Conservation (phyloP, 2,888 invertebrate genomes). For the Apotomis turbidana region DNA sequence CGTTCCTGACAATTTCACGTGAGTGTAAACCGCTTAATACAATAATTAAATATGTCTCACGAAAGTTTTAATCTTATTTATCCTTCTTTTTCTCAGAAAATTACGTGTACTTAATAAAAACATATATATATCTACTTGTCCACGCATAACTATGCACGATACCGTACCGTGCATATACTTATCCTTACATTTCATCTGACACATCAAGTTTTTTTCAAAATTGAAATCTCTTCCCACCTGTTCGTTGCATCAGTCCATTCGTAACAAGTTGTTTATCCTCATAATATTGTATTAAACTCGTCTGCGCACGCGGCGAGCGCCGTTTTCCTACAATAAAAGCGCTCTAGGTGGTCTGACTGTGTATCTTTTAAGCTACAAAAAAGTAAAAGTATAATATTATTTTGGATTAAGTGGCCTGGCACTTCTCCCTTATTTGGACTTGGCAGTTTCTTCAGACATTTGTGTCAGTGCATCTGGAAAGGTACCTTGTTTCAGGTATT, state of each 20-base stretch:
- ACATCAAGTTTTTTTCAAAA: background rate
- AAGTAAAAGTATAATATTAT: background rate
- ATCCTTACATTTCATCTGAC: background rate
- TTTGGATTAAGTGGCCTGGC: background rate
- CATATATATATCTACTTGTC: too few species aligned
- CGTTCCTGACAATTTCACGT: too few species aligned
- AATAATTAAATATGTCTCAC: too few species aligned
- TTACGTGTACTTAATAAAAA: too few species aligned
- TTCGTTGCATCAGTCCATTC: conserved; percentile 43
- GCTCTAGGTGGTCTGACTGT: conserved; percentile 21
- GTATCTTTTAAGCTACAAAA: conserved; percentile 2
- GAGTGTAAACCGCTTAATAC: too few species aligned
- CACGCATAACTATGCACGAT: too few species aligned
- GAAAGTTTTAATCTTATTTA: too few species aligned
- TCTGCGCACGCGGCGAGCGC: conserved; percentile 17
- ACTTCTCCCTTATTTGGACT: background rate
- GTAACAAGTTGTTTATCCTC: conserved; percentile 68
- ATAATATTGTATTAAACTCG: conserved; percentile 61
- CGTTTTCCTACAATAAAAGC: conserved; percentile 4
- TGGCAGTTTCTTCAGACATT: too few species aligned
- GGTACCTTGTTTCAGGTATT: too few species aligned
- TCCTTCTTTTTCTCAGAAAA: too few species aligned
- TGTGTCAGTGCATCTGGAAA: too few species aligned
- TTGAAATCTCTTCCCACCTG: conserved; percentile 15
- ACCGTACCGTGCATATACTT: background rate